phyloP scores from a whole-genome alignment of 2,113 vertebrate genomes.

The Gallinago undulata region DNA sequence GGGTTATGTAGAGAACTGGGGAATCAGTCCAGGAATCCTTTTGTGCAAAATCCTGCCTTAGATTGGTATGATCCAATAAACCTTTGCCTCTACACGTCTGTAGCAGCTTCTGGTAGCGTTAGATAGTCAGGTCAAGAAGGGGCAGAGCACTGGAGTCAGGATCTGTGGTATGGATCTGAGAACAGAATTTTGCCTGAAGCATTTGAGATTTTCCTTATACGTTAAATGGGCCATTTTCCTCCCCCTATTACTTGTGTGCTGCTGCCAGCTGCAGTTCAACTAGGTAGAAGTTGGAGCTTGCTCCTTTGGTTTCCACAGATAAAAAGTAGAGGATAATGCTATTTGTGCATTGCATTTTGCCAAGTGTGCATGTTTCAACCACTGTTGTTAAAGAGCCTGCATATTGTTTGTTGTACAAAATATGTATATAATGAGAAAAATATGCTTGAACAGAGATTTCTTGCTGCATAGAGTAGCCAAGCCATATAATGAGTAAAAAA shows the following conservation, averaged over 20 bases:
- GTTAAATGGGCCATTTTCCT: slow-evolving; percentile 2
- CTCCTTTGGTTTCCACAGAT: background rate
- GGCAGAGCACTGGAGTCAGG: slow-evolving; percentile 5
- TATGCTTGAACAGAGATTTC: slow-evolving; percentile 3
- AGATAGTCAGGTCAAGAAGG: slow-evolving; percentile 21
- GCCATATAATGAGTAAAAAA: background rate
- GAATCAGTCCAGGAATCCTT: slow-evolving; percentile 31
- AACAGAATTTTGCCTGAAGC: slow-evolving; percentile 59
- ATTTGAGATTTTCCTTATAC: slow-evolving; percentile 31
- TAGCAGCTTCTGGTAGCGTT: background rate
- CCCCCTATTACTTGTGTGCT: background rate
- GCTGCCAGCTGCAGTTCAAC: slow-evolving; percentile 54
- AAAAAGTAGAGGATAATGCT: background rate
- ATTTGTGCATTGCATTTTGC: background rate
- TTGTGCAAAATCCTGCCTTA: slow-evolving; percentile 30
- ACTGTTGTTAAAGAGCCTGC: background rate
- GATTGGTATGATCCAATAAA: slow-evolving; percentile 32
- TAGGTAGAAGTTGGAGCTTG: slow-evolving; percentile 35
- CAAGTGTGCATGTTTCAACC: slow-evolving; percentile 23
- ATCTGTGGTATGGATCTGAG: slow-evolving; percentile 46
- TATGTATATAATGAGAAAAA: background rate
- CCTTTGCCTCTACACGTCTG: slow-evolving; percentile 7
- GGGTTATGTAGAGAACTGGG: background rate
- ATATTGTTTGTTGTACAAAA: slow-evolving; percentile 15
- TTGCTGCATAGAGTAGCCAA: background rate